A percentile compares a stretch with the other conserved stretches of the same genome.
Evolutionary conservation across 64 coral and sea anemone genomes (phyloP).

Genomic region (Pocillopora verrucosa): DNA sequence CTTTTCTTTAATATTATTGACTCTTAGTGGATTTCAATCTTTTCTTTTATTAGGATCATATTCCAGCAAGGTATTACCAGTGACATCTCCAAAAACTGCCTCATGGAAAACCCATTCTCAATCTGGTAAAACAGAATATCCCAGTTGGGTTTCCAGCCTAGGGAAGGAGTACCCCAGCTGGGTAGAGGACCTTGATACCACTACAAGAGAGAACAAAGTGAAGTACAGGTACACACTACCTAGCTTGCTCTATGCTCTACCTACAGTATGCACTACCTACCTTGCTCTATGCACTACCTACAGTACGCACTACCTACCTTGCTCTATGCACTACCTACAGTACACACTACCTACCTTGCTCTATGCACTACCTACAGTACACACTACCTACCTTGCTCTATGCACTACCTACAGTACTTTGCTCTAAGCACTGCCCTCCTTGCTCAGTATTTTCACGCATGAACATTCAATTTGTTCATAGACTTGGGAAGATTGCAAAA

Average conservation of each 20-base stretch:
- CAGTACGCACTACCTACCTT: neutral
- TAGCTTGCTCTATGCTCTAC: neutral
- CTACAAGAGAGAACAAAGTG: slow-evolving; percentile 14
- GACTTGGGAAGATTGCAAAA: too few relatives aligned
- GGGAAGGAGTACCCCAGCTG: slow-evolving; percentile 97
- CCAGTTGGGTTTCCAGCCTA: slow-evolving; percentile 92
- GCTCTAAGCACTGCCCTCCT: too few relatives aligned
- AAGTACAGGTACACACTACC: slow-evolving; percentile 9
- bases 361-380: neutral
- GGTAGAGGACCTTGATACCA: slow-evolving; percentile 90
- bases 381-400: neutral
- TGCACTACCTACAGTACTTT: neutral
- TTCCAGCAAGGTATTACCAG: slow-evolving; percentile 30
- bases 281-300: neutral
- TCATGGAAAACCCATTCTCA: slow-evolving; percentile 21
- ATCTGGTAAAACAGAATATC: slow-evolving; percentile 68
- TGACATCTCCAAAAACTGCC: slow-evolving; percentile 11
- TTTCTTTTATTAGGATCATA: slow-evolving; percentile 29
- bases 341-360: neutral
- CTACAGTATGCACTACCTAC: neutral
- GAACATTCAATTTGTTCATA: too few relatives aligned
- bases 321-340: neutral
- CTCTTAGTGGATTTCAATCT: neutral
- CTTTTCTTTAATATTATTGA: too few relatives aligned
- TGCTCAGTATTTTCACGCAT: too few relatives aligned